These are phyloP conservation scores for Ascaphus truei DNA, from an alignment of 2,113 vertebrate genomes.

Conservation along the genomic window DNA sequence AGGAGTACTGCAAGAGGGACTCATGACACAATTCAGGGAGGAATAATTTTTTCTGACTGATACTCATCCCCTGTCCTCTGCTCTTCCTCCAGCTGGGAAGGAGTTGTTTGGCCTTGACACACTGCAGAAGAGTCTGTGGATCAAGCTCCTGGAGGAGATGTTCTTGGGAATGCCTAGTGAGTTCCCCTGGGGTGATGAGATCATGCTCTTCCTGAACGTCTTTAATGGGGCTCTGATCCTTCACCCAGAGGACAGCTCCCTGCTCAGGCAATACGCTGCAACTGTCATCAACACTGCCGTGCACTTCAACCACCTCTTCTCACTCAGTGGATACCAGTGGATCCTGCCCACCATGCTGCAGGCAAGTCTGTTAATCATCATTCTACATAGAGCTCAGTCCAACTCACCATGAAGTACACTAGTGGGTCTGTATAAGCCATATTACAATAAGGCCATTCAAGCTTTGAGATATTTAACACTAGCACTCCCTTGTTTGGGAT, in stretches of 20 bases:
- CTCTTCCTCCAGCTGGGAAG: slow-evolving; percentile 68
- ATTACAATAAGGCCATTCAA: no score
- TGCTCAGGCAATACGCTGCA: slow-evolving; percentile 90
- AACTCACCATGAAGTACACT: no score
- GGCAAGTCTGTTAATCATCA: slow-evolving; percentile 51
- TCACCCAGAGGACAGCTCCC: slow-evolving; percentile 91
- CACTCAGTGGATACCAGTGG: slow-evolving; percentile 97
- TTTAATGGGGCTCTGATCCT: slow-evolving; percentile 94
- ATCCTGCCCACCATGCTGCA: slow-evolving; percentile 97
- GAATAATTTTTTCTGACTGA: no score
- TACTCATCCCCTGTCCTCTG: no score
- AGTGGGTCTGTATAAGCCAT: no score
- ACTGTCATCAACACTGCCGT: slow-evolving; percentile 95
- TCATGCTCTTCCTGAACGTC: slow-evolving; percentile 97
- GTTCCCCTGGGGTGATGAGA: slow-evolving; percentile 97
- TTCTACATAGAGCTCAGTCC: no score
- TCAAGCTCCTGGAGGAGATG: slow-evolving; percentile 98
- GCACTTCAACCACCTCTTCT: slow-evolving; percentile 98
- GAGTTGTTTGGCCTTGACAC: slow-evolving; percentile 95
- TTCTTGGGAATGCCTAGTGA: slow-evolving; percentile 98
- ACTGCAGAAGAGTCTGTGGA: slow-evolving; percentile 96
- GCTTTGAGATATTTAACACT: no score
- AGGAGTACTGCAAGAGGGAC: no score
- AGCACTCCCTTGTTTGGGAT: no score
- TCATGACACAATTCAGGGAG: no score